phyloP scores from a whole-genome alignment of 2,797 vertebrate genomes.

The Manis pentadactyla region DNA sequence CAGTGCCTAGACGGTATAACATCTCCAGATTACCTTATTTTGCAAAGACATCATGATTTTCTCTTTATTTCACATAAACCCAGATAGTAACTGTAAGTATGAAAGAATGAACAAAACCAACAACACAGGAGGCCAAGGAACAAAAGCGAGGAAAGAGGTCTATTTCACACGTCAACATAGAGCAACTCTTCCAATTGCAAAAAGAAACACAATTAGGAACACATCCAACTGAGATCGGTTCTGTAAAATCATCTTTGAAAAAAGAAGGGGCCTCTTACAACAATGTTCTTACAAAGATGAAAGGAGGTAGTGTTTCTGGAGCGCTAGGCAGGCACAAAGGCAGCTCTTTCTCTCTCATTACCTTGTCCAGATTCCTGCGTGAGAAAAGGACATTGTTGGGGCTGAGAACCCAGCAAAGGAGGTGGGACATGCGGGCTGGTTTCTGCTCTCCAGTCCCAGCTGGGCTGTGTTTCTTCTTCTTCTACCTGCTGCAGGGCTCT shows the following conservation, averaged over 20 bases:
- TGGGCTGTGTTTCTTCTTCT: background rate
- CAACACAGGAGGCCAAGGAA: no score
- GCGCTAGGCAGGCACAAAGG: background rate
- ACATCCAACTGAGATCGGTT: background rate
- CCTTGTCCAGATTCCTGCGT: background rate
- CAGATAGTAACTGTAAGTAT: no score
- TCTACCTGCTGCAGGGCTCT: no score
- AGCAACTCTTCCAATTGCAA: background rate
- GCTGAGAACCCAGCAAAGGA: background rate
- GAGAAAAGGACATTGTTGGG: background rate
- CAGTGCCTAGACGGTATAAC: background rate
- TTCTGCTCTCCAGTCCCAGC: background rate
- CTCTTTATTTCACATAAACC: background rate
- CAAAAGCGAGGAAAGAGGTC: no score
- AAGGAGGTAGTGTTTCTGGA: background rate
- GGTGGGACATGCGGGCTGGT: fast-evolving
- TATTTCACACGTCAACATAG: background rate
- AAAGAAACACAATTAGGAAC: background rate
- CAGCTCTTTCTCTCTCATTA: background rate
- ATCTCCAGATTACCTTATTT: fast-evolving
- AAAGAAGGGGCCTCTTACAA: background rate
- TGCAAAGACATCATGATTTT: background rate
- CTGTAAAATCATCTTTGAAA: background rate
- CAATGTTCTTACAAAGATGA: background rate
- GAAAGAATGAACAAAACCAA: background rate